Conservation (phyloP, 2,113 vertebrate genomes). For the Numida meleagris region DNA sequence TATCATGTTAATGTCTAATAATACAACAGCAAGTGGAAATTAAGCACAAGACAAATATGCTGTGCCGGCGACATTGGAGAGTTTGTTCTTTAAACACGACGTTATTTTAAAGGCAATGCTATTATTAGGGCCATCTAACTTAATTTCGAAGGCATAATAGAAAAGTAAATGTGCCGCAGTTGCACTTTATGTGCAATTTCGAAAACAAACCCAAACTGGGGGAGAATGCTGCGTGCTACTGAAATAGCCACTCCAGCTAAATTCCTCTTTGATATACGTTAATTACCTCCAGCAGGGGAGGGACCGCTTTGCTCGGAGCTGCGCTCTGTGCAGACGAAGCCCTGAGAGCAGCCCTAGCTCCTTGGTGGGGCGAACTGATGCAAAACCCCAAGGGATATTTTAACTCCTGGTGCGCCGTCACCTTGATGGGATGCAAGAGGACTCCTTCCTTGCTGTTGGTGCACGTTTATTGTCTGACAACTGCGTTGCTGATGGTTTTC, state of each 20-base stretch:
- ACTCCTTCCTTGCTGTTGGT: neutral
- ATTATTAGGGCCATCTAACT: conserved; percentile 75
- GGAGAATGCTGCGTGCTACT: conserved; percentile 9
- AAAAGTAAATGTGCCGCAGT: conserved; percentile 74
- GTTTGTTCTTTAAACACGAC: conserved; percentile 70
- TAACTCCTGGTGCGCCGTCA: neutral
- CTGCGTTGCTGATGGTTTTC: accelerated
- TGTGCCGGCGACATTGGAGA: conserved; percentile 67
- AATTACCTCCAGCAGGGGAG: conserved; percentile 52
- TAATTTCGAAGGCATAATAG: conserved; percentile 75
- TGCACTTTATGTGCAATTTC: conserved; percentile 71
- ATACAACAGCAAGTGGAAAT: conserved; percentile 80
- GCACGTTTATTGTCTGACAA: neutral
- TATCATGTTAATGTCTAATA: conserved; percentile 81
- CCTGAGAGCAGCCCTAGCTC: neutral
- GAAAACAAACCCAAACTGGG: conserved; percentile 62
- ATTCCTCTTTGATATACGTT: conserved; percentile 57
- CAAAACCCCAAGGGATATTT: neutral
- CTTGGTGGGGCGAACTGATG: neutral
- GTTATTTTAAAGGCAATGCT: conserved; percentile 73
- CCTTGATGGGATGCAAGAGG: accelerated
- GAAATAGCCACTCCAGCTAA: conserved; percentile 61
- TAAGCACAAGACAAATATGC: conserved; percentile 80
- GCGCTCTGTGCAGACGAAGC: accelerated
- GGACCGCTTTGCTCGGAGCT: conserved; percentile 32